Evolutionary conservation across 1,140 invertebrate genomes (phyloP).

Genomic region (Anadara kagoshimensis): DNA sequence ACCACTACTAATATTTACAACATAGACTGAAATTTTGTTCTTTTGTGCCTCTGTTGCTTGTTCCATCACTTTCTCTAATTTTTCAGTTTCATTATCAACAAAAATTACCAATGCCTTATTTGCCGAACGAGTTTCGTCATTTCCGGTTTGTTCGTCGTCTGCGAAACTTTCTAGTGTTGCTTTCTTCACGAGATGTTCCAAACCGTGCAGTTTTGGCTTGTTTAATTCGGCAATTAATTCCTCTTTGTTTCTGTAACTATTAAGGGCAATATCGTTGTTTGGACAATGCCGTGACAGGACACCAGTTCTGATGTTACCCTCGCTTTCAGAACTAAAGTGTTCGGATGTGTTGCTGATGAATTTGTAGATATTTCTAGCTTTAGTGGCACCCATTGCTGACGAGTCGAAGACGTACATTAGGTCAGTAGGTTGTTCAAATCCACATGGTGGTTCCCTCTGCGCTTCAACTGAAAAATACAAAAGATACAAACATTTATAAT

Average conservation of each 20-base stretch:
- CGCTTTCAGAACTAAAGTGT: conserved; percentile 16
- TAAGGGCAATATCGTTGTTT: conserved; percentile 26
- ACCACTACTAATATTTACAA: conserved; percentile 35
- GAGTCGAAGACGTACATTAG: conserved; percentile 31
- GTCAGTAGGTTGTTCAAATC: background rate
- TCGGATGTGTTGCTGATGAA: conserved; percentile 23
- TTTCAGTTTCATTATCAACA: conserved; percentile 31
- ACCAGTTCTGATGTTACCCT: conserved; percentile 17
- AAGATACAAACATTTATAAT: too few species aligned
- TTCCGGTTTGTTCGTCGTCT: background rate
- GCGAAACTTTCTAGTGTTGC: conserved; percentile 1
- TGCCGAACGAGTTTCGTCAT: conserved; percentile 10
- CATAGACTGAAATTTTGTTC: conserved; percentile 43
- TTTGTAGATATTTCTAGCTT: conserved; percentile 13
- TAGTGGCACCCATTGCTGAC: conserved; percentile 10
- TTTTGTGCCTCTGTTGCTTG: conserved; percentile 31
- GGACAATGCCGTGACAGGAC: conserved; percentile 25
- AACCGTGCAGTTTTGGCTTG: conserved; percentile 13
- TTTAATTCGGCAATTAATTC: background rate
- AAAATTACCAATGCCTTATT: conserved; percentile 32
- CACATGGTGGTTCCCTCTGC: conserved; percentile 8
- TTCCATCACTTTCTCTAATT: conserved; percentile 20
- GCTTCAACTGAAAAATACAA: too few species aligned
- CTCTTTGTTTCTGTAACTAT: conserved; percentile 22
- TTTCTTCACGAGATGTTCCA: conserved; percentile 16